These are phyloP conservation scores for Calliopsis andreniformis DNA, from an alignment of 1,140 invertebrate genomes.

Conservation along the genomic window DNA sequence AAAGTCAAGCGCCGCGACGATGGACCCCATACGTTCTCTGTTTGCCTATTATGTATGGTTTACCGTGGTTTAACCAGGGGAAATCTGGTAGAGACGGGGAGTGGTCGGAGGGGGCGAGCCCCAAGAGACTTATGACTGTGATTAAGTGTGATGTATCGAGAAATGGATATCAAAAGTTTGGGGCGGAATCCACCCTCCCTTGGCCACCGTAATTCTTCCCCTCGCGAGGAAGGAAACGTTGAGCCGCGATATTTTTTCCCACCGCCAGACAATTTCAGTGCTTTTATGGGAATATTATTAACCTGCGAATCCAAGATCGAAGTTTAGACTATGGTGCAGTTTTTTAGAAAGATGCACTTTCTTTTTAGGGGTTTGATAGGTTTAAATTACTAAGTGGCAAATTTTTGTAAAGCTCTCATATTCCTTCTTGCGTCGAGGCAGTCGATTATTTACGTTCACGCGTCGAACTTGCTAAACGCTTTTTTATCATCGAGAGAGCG, in stretches of 20 bases:
- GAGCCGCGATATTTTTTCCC: conserved; percentile 38
- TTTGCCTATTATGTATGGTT: conserved; percentile 73
- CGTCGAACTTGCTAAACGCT: conserved; percentile 43
- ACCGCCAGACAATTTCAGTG: not conserved
- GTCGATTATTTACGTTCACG: no score
- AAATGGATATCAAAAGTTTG: conserved; percentile 50
- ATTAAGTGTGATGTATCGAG: conserved; percentile 76
- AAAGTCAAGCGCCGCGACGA: conserved; percentile 67
- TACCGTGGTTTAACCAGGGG: conserved; percentile 72
- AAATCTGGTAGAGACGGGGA: conserved; percentile 54
- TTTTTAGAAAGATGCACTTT: no score
- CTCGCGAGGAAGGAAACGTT: conserved; percentile 10
- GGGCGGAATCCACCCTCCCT: conserved; percentile 14
- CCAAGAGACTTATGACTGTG: conserved; percentile 68
- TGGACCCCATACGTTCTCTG: conserved; percentile 71
- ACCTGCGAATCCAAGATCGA: not conserved
- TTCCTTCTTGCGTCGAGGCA: no score
- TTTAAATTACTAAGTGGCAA: not conserved
- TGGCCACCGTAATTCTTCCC: conserved; percentile 27
- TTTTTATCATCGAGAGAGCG: conserved; percentile 51
- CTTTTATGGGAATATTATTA: not conserved
- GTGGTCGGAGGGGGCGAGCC: conserved; percentile 15
- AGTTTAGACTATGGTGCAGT: no score
- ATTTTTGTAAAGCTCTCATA: no score
- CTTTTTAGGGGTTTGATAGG: no score